phyloP scores from a whole-genome alignment of 2,113 vertebrate genomes.

The Lagopus leucura region DNA sequence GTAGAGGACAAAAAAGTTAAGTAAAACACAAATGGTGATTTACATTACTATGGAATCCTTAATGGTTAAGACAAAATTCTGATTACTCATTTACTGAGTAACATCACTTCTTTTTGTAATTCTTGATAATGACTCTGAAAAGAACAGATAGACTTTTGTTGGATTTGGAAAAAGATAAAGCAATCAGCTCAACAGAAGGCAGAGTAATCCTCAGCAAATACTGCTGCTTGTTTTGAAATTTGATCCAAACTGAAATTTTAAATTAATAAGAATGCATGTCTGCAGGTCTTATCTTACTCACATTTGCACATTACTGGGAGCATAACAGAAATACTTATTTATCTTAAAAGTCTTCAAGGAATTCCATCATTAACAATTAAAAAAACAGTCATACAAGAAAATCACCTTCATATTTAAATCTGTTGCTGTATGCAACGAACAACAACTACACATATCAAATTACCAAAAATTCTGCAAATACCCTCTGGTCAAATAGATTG shows the following conservation, averaged over 20 bases:
- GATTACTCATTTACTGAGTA: background rate
- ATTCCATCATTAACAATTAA: background rate
- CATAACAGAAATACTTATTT: background rate
- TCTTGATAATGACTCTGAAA: background rate
- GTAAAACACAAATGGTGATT: background rate
- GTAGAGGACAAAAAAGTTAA: background rate
- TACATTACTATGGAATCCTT: background rate
- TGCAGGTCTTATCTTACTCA: background rate
- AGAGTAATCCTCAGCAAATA: background rate
- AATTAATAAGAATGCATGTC: slow-evolving; percentile 17
- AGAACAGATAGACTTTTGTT: background rate
- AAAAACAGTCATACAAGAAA: background rate
- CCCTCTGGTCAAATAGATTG: background rate
- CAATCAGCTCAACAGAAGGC: slow-evolving; percentile 4
- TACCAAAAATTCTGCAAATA: background rate
- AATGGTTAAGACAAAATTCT: background rate
- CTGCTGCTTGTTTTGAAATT: slow-evolving; percentile 22
- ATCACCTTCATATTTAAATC: background rate
- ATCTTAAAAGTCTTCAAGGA: background rate
- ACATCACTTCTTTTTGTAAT: background rate
- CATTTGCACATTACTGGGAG: background rate
- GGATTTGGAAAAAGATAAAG: slow-evolving; percentile 46
- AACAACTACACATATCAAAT: background rate
- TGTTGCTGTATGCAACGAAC: background rate
- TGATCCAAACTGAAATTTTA: slow-evolving; percentile 38